phyloP scores from a whole-genome alignment of 2,113 vertebrate species.

The Carassius gibelio region DNA sequence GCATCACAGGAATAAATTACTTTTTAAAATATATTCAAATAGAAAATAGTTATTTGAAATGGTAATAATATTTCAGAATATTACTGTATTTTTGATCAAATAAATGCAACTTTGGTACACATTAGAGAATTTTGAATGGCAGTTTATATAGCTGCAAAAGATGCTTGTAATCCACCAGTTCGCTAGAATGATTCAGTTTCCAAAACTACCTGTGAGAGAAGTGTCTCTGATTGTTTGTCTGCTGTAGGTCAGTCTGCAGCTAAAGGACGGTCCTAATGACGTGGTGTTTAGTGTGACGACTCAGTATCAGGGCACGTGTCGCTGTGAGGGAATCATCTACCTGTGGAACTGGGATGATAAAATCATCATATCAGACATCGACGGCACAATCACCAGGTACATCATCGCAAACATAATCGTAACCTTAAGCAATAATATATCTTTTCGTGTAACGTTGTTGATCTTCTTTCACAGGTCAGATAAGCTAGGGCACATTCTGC shows the following conservation, averaged over 20 bases:
- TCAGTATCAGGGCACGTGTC: slow-evolving; percentile 96
- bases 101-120: too few species aligned
- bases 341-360: slow-evolving; percentile 98
- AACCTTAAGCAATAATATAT: not conserved
- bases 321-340: slow-evolving; percentile 96
- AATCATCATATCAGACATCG: slow-evolving; percentile 95
- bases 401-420: not conserved
- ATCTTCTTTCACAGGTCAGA: slow-evolving; percentile 81
- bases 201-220: too few species aligned
- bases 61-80: too few species aligned
- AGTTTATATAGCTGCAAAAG: too few species aligned
- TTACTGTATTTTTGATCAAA: too few species aligned
- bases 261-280: slow-evolving; percentile 91
- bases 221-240: not conserved
- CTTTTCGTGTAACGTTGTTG: not conserved
- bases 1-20: too few species aligned
- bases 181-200: too few species aligned
- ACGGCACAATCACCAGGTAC: slow-evolving; percentile 95
- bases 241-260: slow-evolving; percentile 85
- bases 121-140: too few species aligned
- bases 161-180: too few species aligned
- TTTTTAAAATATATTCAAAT: too few species aligned
- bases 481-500: slow-evolving; percentile 94
- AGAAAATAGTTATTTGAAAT: too few species aligned
- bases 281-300: slow-evolving; percentile 95